These are phyloP conservation scores for Ennomos quercinarius DNA, from an alignment of 2,888 invertebrate species.

Conservation along the genomic window DNA sequence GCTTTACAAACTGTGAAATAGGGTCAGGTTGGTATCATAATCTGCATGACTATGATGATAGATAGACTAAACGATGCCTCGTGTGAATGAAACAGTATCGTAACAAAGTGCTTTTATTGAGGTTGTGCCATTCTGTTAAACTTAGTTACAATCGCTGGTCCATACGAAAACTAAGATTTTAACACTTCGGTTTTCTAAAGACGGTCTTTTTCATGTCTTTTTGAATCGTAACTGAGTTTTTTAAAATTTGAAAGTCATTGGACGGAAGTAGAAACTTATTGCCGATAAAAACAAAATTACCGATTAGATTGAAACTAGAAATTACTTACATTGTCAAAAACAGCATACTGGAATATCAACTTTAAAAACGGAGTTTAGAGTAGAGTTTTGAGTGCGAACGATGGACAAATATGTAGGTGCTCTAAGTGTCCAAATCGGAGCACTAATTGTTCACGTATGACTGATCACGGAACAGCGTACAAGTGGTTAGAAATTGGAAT, in stretches of 20 bases:
- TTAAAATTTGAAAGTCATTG: too few relatives aligned
- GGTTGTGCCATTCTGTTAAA: constrained; percentile 22
- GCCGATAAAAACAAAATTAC: constrained; percentile 10
- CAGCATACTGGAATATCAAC: neutral
- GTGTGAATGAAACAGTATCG: constrained; percentile 37
- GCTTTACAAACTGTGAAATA: constrained; percentile 22
- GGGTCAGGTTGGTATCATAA: constrained; percentile 30
- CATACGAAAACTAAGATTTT: too few relatives aligned
- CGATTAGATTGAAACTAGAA: constrained; percentile 2
- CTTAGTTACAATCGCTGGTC: too few relatives aligned
- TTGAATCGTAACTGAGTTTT: too few relatives aligned
- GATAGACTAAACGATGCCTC: constrained; percentile 23
- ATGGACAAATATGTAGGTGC: constrained; percentile 7
- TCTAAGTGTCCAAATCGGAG: constrained; percentile 34
- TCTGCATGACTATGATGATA: constrained; percentile 18
- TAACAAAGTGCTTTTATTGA: constrained; percentile 24
- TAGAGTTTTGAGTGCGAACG: constrained; percentile 6
- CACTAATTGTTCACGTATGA: constrained; percentile 41
- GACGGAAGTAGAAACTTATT: neutral
- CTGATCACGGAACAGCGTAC: constrained; percentile 30
- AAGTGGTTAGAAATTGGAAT: constrained; percentile 23
- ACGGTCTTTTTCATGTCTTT: too few relatives aligned
- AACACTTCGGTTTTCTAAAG: too few relatives aligned
- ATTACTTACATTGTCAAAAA: constrained; percentile 4
- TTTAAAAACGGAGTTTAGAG: constrained; percentile 9